These are phyloP conservation scores for Folsomia manolachei DNA, from an alignment of 2,888 invertebrate species.

Conservation along the genomic window DNA sequence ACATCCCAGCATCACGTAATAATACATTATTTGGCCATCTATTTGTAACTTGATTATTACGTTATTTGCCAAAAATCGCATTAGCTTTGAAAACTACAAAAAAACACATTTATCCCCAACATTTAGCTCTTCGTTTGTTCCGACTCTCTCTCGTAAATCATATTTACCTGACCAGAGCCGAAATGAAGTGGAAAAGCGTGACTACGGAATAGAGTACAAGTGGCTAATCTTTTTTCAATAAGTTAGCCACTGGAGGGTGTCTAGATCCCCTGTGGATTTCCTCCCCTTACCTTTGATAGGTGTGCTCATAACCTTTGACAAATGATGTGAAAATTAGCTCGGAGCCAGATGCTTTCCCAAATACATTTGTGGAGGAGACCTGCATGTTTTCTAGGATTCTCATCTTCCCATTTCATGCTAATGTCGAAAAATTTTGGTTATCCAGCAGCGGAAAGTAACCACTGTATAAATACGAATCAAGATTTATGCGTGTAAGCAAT, in stretches of 20 bases:
- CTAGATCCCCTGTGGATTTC: slow-evolving; percentile 11
- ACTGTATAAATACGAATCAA: background rate
- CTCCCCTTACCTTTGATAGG: slow-evolving; percentile 19
- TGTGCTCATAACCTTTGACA: slow-evolving; percentile 21
- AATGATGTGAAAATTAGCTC: slow-evolving; percentile 22
- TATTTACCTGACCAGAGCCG: background rate
- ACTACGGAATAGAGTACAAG: background rate
- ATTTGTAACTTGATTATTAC: too few species aligned
- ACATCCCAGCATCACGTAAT: too few species aligned
- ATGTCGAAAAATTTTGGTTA: too few species aligned
- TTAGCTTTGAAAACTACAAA: too few species aligned
- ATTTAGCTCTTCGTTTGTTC: too few species aligned
- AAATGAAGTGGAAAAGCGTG: slow-evolving; percentile 13
- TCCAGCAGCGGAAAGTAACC: too few species aligned
- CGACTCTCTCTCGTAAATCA: too few species aligned
- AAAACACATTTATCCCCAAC: too few species aligned
- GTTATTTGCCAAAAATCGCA: too few species aligned
- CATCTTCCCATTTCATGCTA: background rate
- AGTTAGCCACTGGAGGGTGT: slow-evolving; percentile 19
- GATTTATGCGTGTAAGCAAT: background rate
- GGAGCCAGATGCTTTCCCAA: slow-evolving; percentile 3
- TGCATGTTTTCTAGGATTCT: background rate
- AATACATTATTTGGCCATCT: too few species aligned
- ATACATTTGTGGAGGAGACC: background rate
- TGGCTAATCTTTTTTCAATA: slow-evolving; percentile 24